Percentiles rank a stretch among this genome's conserved stretches.
phyloP scores from a whole-genome alignment of 2,113 vertebrate genomes.

The Trinectes maculatus region DNA sequence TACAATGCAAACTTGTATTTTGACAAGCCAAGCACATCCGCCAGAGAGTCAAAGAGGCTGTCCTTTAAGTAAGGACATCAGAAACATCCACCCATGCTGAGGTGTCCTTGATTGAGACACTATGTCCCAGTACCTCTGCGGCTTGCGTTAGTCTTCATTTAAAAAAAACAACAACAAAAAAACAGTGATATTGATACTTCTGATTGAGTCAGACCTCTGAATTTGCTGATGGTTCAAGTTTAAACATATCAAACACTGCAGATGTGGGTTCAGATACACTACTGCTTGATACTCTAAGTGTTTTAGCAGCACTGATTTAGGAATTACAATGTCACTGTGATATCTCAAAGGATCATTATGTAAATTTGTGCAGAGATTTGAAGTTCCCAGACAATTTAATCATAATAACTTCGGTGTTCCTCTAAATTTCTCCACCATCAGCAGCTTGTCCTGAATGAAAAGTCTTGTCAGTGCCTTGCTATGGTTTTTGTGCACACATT shows the following conservation, averaged over 20 bases:
- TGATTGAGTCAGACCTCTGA: not conserved
- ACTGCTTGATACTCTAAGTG: not conserved
- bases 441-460: not conserved
- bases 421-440: too few relatives aligned
- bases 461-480: too few relatives aligned
- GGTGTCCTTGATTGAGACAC: too few relatives aligned
- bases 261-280: not conserved
- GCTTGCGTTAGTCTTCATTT: too few relatives aligned
- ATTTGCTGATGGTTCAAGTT: not conserved
- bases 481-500: too few relatives aligned
- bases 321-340: not conserved
- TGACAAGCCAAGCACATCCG: not conserved
- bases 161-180: too few relatives aligned
- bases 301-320: not conserved
- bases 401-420: not conserved
- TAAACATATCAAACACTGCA: not conserved
- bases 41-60: not conserved
- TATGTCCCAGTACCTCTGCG: not conserved
- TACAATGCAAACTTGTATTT: constrained; percentile 13
- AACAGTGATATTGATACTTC: not conserved
- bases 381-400: not conserved
- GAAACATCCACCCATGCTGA: not conserved
- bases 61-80: not conserved
- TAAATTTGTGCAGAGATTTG: not conserved
- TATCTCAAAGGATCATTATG: not conserved